A percentile compares a stretch with the other conserved stretches of the same genome.
These are phyloP conservation scores for Zapornia atra DNA, from an alignment of 2,113 vertebrate species.

Conservation along the genomic window DNA sequence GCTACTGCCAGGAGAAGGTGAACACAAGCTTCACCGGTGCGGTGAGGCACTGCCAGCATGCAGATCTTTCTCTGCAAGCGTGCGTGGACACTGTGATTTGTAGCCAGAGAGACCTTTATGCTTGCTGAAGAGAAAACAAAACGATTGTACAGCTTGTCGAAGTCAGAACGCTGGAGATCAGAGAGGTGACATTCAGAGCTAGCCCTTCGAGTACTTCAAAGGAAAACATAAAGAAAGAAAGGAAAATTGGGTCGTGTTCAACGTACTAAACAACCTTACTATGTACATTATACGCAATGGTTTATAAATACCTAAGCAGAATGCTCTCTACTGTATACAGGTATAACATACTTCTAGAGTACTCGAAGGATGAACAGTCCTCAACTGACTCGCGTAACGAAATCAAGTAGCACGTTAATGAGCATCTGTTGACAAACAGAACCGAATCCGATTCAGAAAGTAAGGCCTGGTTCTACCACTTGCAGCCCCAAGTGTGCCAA, in stretches of 20 bases:
- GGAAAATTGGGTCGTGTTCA: neutral
- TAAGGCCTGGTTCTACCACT: slow-evolving; percentile 74
- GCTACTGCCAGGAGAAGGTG: neutral
- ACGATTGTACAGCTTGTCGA: slow-evolving; percentile 57
- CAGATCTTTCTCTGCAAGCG: slow-evolving; percentile 55
- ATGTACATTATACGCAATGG: slow-evolving; percentile 33
- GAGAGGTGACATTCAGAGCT: slow-evolving; percentile 66
- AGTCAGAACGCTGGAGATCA: slow-evolving; percentile 33
- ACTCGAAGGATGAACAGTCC: slow-evolving; percentile 49
- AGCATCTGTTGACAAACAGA: slow-evolving; percentile 66
- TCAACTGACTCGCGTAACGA: neutral
- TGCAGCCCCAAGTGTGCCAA: slow-evolving; percentile 51
- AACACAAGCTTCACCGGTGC: slow-evolving; percentile 16
- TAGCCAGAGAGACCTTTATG: slow-evolving; percentile 67
- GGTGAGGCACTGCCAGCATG: slow-evolving; percentile 65
- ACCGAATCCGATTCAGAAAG: slow-evolving; percentile 64
- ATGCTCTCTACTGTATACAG: slow-evolving; percentile 20
- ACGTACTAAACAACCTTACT: slow-evolving; percentile 43
- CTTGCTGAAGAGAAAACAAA: slow-evolving; percentile 10
- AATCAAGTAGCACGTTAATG: slow-evolving; percentile 42
- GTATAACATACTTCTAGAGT: slow-evolving; percentile 22
- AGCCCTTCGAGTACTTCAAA: slow-evolving; percentile 76
- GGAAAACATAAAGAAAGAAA: neutral
- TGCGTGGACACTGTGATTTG: slow-evolving; percentile 25
- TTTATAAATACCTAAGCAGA: slow-evolving; percentile 57